Evolutionary conservation across 2,888 invertebrate genomes (phyloP).

Genomic region (Drosophila helvetica): DNA sequence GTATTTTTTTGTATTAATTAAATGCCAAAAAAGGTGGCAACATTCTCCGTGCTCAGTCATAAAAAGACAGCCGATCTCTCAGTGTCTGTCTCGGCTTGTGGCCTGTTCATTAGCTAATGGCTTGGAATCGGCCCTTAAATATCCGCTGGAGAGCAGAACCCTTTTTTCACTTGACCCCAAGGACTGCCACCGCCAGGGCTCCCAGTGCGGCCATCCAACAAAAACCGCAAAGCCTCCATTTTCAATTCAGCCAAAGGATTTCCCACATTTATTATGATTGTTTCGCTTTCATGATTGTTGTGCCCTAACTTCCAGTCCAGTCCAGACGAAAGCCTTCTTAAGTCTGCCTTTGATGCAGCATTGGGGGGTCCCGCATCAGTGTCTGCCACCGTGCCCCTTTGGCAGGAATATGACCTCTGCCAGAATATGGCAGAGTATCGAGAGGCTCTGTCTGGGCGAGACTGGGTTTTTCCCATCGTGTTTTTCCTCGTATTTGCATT

Average conservation of each 20-base stretch:
- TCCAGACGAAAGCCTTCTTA: background rate
- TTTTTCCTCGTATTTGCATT: constrained; percentile 30
- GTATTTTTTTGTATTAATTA: constrained; percentile 65
- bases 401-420: no score
- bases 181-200: background rate
- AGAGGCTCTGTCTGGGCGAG: constrained; percentile 15
- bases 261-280: constrained; percentile 69
- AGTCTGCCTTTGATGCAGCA: background rate
- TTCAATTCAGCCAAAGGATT: constrained; percentile 57
- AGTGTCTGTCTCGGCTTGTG: background rate
- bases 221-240: constrained; percentile 52
- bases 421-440: constrained; percentile 18
- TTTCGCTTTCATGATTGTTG: constrained; percentile 59
- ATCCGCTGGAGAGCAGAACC: constrained; percentile 32
- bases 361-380: no score
- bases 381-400: background rate
- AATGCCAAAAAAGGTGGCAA: constrained; percentile 67
- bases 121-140: constrained; percentile 49
- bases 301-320: constrained; percentile 30
- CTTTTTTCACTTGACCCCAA: constrained; percentile 20
- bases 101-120: constrained; percentile 75
- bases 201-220: constrained; percentile 6
- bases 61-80: constrained; percentile 46
- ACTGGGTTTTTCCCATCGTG: constrained; percentile 2
- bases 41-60: constrained; percentile 29